These are phyloP conservation scores for Synchiropus splendidus DNA, from an alignment of 2,113 vertebrate species.

Conservation along the genomic window DNA sequence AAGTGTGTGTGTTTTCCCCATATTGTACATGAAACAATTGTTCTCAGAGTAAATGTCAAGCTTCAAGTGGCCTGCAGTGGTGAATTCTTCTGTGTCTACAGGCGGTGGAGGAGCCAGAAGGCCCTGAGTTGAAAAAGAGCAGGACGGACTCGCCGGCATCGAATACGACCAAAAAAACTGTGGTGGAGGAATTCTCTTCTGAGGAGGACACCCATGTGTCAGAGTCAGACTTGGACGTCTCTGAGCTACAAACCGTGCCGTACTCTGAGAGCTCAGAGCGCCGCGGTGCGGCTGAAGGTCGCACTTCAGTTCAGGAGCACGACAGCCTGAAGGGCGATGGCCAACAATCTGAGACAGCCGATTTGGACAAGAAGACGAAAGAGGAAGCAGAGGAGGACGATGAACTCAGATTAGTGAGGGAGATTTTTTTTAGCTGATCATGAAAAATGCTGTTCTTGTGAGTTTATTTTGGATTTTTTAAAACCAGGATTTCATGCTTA, in stretches of 20 bases:
- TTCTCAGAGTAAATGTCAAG: too few relatives aligned
- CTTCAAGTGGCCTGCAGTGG: too few relatives aligned
- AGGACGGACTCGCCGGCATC: neutral
- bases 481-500: too few relatives aligned
- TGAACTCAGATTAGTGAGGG: slow-evolving; percentile 40
- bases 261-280: slow-evolving; percentile 6
- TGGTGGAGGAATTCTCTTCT: slow-evolving; percentile 11
- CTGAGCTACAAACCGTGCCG: slow-evolving; percentile 31
- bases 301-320: slow-evolving; percentile 1
- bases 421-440: slow-evolving; percentile 55
- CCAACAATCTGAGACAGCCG: slow-evolving; percentile 1
- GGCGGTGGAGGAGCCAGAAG: slow-evolving; percentile 9
- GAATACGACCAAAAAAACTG: neutral
- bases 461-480: too few relatives aligned
- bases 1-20: too few relatives aligned
- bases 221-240: slow-evolving; percentile 41
- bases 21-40: too few relatives aligned
- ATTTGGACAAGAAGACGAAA: neutral
- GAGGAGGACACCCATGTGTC: slow-evolving; percentile 27
- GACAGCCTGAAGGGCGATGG: neutral
- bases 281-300: neutral
- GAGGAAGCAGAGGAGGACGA: slow-evolving; percentile 24
- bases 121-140: neutral
- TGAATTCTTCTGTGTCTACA: slow-evolving; percentile 7
- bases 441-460: neutral